Evolutionary conservation across 92 coral and sea anemone species (phyloP), one percentile per base, ranked within the genome.

Genomic region (Siderastrea siderea): DNA sequence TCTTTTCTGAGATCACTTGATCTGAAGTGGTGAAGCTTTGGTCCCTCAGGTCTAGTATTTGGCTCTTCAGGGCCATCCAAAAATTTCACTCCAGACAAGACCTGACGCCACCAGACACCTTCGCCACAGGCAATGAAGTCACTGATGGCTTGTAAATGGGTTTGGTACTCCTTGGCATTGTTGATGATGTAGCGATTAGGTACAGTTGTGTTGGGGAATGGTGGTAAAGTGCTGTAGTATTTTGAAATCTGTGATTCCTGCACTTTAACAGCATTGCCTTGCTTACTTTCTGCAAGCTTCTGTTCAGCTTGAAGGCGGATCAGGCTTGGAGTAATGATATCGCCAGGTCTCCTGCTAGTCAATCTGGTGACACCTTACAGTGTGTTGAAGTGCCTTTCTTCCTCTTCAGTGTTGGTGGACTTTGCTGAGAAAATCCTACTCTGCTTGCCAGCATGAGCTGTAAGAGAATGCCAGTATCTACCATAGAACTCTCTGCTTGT

Each of bases 391-490:
- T 68, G 73, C 73, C 73, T 43, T 26, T 26, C 38, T 68, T 68
- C 73, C 60, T 83, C 88, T 61, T 50, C 13, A 75, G 68, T 47
- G 71, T 87, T 70, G 0, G 64, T 77, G 17, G 86, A 72, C 81
- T 63, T 80, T 17, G 74, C 86, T 44, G 75, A 79, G 73, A 88
- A 46, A 1, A 88, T 74, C 68, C 91, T 55, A 16, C 54, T 67
- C 78, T 88, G 91, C 51, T 79, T 72, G 17, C 76, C 77, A 60
- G 89, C 84, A 86, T 86, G 84, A 16, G 89, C 61, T 17, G 89
- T 75, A 48, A 86, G 58, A 12, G 80, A 78, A 61, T 87, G 91
- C 78, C 77, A 87, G 26, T 87, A 87, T n/a, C 80, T 26, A 26
- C 38, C 38, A 26, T 26, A 26, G 38, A 26, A 26, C 38, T 26